A percentile compares a stretch with the other conserved stretches of the same genome.
Conservation (phyloP, 2,113 vertebrate genomes). For the Calyptommatus sinebrachiatus region DNA sequence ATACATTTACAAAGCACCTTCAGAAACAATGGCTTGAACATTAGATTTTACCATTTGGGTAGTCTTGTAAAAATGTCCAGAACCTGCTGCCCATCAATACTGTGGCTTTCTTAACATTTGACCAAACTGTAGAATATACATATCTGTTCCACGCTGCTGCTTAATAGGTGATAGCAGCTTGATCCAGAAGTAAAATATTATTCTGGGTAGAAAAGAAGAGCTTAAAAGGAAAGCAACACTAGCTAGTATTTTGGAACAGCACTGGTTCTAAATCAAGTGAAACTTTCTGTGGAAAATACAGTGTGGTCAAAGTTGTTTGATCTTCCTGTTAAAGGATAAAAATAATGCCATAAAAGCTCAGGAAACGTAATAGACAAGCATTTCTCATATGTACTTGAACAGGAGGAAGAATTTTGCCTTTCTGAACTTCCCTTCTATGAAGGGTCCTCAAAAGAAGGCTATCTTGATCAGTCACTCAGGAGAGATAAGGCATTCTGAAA, state of each 20-base stretch:
- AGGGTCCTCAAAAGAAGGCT: conserved; percentile 15
- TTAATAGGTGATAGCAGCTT: not conserved
- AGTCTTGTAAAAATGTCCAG: too few species aligned
- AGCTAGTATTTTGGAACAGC: not conserved
- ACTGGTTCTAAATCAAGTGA: not conserved
- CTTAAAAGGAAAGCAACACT: not conserved
- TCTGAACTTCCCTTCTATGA: not conserved
- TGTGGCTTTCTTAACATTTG: too few species aligned
- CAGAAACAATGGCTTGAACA: too few species aligned
- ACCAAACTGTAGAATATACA: too few species aligned
- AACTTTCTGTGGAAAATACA: not conserved
- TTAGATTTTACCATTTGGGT: too few species aligned
- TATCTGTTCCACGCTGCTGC: not conserved
- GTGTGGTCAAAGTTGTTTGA: conserved; percentile 15
- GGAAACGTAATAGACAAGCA: not conserved
- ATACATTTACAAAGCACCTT: too few species aligned
- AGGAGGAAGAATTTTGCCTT: conserved; percentile 7
- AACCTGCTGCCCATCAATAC: too few species aligned
- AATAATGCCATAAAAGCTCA: conserved; percentile 3
- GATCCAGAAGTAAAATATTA: not conserved
- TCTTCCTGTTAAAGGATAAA: conserved; percentile 12
- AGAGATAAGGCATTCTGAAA: not conserved
- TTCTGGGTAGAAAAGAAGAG: not conserved
- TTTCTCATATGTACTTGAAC: not conserved
- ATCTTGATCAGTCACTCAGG: not conserved